These are phyloP conservation scores for Turnix velox DNA, from an alignment of 2,113 vertebrate species.

Conservation along the genomic window DNA sequence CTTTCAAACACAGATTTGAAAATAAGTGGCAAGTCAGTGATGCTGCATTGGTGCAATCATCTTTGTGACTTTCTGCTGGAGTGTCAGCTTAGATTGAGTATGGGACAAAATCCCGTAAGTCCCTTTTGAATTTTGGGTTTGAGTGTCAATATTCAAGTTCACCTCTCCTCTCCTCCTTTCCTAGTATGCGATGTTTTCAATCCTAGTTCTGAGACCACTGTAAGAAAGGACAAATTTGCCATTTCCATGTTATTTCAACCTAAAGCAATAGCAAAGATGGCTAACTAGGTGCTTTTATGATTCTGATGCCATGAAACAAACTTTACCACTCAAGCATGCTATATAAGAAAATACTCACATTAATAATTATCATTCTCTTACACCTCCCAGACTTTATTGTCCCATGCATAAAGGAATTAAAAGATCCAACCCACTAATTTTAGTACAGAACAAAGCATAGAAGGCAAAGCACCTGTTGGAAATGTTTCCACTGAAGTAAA, in stretches of 20 bases:
- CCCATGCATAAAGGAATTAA: neutral
- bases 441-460: neutral
- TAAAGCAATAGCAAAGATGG: neutral
- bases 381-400: neutral
- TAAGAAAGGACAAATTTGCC: neutral
- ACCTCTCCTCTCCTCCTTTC: neutral
- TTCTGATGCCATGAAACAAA: neutral
- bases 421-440: neutral
- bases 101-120: neutral
- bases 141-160: neutral
- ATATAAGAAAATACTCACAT: neutral
- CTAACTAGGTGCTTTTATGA: neutral
- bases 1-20: conserved; percentile 65
- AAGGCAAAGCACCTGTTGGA: neutral
- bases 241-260: neutral
- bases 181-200: neutral
- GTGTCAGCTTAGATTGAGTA: conserved; percentile 14
- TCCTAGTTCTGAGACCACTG: neutral
- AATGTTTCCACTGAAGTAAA: neutral
- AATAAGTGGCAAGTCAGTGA: conserved; percentile 62
- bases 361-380: neutral
- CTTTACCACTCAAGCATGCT: neutral
- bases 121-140: neutral
- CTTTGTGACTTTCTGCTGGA: conserved; percentile 42
- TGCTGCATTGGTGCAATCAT: conserved; percentile 43